Evolutionary conservation across 1,140 invertebrate species (phyloP), one percentile per base, ranked within the genome.

Genomic region (Drosophila busckii): DNA sequence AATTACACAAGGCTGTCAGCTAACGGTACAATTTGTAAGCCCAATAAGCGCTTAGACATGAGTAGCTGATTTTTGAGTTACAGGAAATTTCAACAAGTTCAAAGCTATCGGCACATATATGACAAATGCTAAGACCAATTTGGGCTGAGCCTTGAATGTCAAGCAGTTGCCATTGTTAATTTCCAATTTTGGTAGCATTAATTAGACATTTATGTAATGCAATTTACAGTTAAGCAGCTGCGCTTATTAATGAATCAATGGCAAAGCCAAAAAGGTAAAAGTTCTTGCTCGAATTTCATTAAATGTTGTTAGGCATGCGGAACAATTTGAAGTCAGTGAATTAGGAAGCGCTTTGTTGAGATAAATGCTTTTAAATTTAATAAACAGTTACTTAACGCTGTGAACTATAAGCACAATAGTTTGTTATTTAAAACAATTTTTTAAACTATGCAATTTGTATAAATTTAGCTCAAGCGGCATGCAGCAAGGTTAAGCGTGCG

Each of bases 161-260:
- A 78, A 80, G 70, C 73, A 67, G 35, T 58, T 53, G 31, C 48
- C 63, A 68, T 49, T 46, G 52, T 55, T 71, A 63, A 52, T 67
- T 63, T 63, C 71, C 71, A 76, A 76, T 76, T 76, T 76, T 70
- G 73, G 73, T 31, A 58, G 40, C 31, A 44, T 44, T 76, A 78
- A 76, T 78, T 76, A 76, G 40, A 61, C 62, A 59, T 67, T 62
- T 76, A 48, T 42, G 62, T 60, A 37, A 78, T 58, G 44, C 31
- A 32, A 4, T 29, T 29, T 49, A 62, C 59, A 58, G 62, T 62
- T 66, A 34, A 16, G 20, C n/a, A n/a, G n/a, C n/a, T n/a, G n/a
- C n/a, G n/a, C n/a, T n/a, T n/a, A n/a, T n/a, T n/a, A n/a, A n/a
- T n/a, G n/a, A n/a, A n/a, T n/a, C n/a, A n/a, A n/a, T n/a, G n/a